phyloP scores from a whole-genome alignment of 2,113 vertebrate species.

The Etheostoma cragini region DNA sequence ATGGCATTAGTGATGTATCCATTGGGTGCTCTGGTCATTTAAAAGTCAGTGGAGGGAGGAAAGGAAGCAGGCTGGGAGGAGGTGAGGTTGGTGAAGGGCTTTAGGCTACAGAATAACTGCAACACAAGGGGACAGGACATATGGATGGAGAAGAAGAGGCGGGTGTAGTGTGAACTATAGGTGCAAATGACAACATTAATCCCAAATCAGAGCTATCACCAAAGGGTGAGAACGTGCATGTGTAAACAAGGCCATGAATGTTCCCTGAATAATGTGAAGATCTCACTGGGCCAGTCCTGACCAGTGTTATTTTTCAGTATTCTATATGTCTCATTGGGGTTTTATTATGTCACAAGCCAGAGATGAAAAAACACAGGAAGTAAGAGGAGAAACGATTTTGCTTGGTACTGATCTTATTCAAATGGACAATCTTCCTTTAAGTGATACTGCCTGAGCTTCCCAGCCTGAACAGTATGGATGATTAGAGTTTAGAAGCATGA shows the following conservation, averaged over 20 bases:
- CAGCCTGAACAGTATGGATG: constrained; percentile 18
- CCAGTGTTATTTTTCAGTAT: constrained; percentile 26
- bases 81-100: constrained; percentile 42
- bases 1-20: constrained; percentile 72
- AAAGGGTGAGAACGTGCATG: constrained; percentile 22
- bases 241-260: constrained; percentile 58
- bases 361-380: constrained; percentile 1
- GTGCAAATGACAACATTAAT: constrained; percentile 59
- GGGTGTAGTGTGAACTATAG: constrained; percentile 40
- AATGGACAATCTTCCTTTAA: neutral
- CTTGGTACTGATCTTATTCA: neutral
- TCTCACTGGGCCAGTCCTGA: neutral
- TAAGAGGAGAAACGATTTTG: neutral
- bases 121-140: constrained; percentile 44
- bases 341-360: constrained; percentile 16
- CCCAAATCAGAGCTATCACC: constrained; percentile 40
- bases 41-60: constrained; percentile 64
- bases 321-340: constrained; percentile 2
- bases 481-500: constrained; percentile 43
- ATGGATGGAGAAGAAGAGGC: constrained; percentile 35
- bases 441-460: constrained; percentile 1
- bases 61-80: constrained; percentile 33
- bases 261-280: constrained; percentile 47
- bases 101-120: constrained; percentile 32
- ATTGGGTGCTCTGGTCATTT: constrained; percentile 69